Evolutionary conservation across 1,140 invertebrate species (phyloP), one percentile per base, ranked within the genome.

Genomic region (Musca domestica): DNA sequence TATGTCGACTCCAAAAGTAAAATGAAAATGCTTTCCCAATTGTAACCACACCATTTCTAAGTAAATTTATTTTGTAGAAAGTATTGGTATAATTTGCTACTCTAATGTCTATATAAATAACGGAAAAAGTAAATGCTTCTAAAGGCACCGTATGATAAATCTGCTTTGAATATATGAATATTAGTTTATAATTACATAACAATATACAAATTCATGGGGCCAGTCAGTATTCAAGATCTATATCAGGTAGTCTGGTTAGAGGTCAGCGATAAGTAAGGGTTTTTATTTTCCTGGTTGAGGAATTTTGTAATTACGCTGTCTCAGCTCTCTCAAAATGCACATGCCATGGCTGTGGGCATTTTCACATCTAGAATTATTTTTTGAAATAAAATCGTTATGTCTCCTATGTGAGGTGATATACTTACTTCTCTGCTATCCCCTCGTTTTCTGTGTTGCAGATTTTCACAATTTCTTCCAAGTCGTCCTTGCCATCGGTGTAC

Each of bases 251-350:
- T 34, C 56, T 61, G 56, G 56, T 41, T 9, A 41, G 27, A 17
- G 22, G 22, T 3, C 1, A 15, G 22, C 27, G 34, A 41, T n/a
- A n/a, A n/a, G n/a, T n/a, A n/a, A n/a, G 3, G 14, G 12, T 1
- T 14, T 30, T 30, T 17, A 34, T 66, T 66, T 12, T 14, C 51
- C 0, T 41, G 78, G 10, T 0, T 77, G 68, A 34, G 77, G 77
- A 63, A 78, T 73, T 7, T 77, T 72, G 15, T 71, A 72, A 47
- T 56, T 51, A 23, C 69, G 34, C 5, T 30, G 12, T 10, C 70
- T 70, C 75, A 79, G 75, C 64, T 73, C 73, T 19, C 58, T 58
- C 10, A 78, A 67, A 70, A 79, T 77, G 68, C 77, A 79, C 73
- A 79, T 76, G 34, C 71, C 48, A 34, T 74, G 72, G 3, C 27